phyloP scores from a whole-genome alignment of 2,888 invertebrate species.

The Spicauda simplicius region DNA sequence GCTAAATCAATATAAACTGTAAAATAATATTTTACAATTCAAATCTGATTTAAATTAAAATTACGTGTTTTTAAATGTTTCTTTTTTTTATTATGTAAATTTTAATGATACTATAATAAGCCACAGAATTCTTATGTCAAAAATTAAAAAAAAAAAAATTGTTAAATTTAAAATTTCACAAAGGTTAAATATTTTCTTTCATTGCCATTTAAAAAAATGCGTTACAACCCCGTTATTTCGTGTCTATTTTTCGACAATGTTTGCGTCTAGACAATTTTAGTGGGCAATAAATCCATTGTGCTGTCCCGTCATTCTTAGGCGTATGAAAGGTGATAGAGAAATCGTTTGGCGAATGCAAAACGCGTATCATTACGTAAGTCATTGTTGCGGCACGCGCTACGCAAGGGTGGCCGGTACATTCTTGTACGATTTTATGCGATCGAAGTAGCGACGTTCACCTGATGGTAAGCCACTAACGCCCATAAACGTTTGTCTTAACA shows the following conservation, averaged over 20 bases:
- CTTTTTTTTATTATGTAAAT: too few species aligned
- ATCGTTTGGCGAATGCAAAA: slow-evolving; percentile 74
- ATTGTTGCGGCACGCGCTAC: slow-evolving; percentile 68
- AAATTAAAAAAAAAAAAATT: too few species aligned
- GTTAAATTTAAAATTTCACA: too few species aligned
- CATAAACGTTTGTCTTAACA: too few species aligned
- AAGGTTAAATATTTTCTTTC: too few species aligned
- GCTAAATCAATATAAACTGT: neutral
- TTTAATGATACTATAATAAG: too few species aligned
- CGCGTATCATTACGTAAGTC: slow-evolving; percentile 78
- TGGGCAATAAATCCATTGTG: slow-evolving; percentile 60
- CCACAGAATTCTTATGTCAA: too few species aligned
- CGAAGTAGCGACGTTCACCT: too few species aligned
- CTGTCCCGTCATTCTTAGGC: slow-evolving; percentile 61
- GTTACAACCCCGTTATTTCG: slow-evolving; percentile 4
- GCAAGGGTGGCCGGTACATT: slow-evolving; percentile 76
- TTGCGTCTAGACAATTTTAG: slow-evolving; percentile 65
- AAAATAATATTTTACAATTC: neutral
- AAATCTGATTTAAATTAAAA: too few species aligned
- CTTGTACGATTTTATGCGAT: slow-evolving; percentile 63
- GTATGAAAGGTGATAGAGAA: slow-evolving; percentile 77
- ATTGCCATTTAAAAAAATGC: too few species aligned
- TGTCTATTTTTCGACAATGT: neutral
- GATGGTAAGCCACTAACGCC: too few species aligned
- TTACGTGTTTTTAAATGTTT: too few species aligned